Evolutionary conservation across 2,113 vertebrate genomes (phyloP).

Genomic region (Seriola rivoliana): DNA sequence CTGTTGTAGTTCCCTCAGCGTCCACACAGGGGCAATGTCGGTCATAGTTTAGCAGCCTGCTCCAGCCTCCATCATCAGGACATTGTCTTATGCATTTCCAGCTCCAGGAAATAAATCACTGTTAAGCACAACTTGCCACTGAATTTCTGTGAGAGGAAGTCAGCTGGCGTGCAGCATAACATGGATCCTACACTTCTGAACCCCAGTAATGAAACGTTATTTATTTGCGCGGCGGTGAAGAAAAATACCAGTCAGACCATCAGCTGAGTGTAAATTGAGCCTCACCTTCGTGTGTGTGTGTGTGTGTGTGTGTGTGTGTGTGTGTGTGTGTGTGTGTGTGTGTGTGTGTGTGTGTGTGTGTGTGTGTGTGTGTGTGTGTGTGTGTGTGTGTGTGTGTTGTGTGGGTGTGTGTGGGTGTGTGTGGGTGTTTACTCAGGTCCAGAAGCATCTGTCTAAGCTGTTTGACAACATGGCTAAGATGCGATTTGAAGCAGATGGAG

Average conservation of each 20-base stretch:
- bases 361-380: slow-evolving; percentile 21
- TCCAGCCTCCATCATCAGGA: slow-evolving; percentile 28
- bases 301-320: slow-evolving; percentile 20
- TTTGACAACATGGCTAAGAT: slow-evolving; percentile 94
- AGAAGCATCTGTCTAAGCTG: slow-evolving; percentile 94
- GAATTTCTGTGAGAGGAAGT: slow-evolving; percentile 54
- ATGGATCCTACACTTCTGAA: slow-evolving; percentile 21
- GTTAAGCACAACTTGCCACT: slow-evolving; percentile 53
- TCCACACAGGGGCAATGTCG: slow-evolving; percentile 76
- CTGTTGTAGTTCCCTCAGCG: slow-evolving; percentile 27
- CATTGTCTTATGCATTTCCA: slow-evolving; percentile 40
- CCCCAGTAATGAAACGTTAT: slow-evolving; percentile 39
- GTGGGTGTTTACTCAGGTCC: slow-evolving; percentile 85
- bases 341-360: slow-evolving; percentile 38
- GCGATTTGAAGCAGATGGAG: slow-evolving; percentile 87
- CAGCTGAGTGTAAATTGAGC: slow-evolving; percentile 32
- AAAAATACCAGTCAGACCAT: slow-evolving; percentile 15
- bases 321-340: no score
- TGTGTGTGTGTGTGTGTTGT: neutral
- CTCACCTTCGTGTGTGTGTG: slow-evolving; percentile 14
- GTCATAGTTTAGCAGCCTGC: slow-evolving; percentile 41
- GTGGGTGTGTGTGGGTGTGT: no score
- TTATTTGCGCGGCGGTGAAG: slow-evolving; percentile 20
- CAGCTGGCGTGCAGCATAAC: slow-evolving; percentile 50
- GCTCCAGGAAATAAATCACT: slow-evolving; percentile 57